Conservation (phyloP, 2,888 invertebrate species). For the Cheilosia pagana region DNA sequence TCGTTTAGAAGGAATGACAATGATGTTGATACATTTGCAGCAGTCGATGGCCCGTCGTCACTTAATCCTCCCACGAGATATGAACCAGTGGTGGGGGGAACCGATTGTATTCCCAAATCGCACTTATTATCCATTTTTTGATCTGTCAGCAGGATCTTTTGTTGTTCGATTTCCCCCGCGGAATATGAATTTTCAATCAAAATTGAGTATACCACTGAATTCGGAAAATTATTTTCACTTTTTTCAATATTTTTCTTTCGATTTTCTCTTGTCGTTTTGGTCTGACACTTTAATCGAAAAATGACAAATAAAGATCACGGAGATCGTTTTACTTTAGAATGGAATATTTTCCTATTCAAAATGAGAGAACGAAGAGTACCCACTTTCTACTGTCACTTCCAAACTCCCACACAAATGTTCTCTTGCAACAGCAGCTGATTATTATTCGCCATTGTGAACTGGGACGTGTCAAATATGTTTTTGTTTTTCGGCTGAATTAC, state of each 20-base stretch:
- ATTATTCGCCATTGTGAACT: slow-evolving; percentile 20
- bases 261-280: slow-evolving; percentile 29
- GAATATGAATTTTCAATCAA: slow-evolving; percentile 3
- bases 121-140: slow-evolving; percentile 61
- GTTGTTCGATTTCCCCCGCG: slow-evolving; percentile 5
- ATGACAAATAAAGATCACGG: slow-evolving; percentile 68
- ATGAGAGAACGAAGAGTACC: slow-evolving; percentile 37
- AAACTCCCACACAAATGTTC: slow-evolving; percentile 19
- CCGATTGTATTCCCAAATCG: slow-evolving; percentile 53
- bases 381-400: slow-evolving; percentile 40
- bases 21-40: slow-evolving; percentile 14
- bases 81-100: slow-evolving; percentile 44
- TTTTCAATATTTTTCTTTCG: slow-evolving; percentile 37
- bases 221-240: slow-evolving; percentile 39
- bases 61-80: slow-evolving; percentile 68
- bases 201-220: slow-evolving; percentile 15
- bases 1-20: slow-evolving; percentile 59
- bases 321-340: slow-evolving; percentile 69
- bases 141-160: slow-evolving; percentile 13
- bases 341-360: slow-evolving; percentile 61
- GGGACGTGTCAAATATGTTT: background rate
- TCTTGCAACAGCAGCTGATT: slow-evolving; percentile 37
- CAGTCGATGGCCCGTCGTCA: slow-evolving; percentile 46
- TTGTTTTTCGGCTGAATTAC: background rate
- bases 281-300: slow-evolving; percentile 57